A percentile compares a stretch with the other conserved stretches of the same genome.
Conservation (phyloP, 2,113 vertebrate genomes). For the Heterochromis multidens region DNA sequence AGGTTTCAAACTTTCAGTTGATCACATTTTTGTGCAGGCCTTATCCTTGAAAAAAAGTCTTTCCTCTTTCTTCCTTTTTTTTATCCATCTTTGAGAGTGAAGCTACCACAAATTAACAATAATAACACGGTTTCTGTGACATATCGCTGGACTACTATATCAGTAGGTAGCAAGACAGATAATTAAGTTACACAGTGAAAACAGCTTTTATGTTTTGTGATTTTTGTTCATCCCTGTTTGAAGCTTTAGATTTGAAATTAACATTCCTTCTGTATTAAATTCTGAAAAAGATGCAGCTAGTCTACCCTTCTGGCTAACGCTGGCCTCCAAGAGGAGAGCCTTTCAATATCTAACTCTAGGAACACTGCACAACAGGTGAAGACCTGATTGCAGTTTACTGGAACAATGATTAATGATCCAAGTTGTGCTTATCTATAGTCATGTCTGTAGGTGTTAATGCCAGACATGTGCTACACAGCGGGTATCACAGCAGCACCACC, state of each 20-base stretch:
- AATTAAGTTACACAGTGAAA: no score
- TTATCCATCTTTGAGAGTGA: no score
- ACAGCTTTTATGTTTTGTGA: not conserved
- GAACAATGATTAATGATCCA: constrained; percentile 34
- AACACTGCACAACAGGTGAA: not conserved
- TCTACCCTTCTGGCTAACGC: not conserved
- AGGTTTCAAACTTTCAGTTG: not conserved
- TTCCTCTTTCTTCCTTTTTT: not conserved
- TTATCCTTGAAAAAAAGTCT: rapidly evolving
- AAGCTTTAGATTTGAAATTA: not conserved
- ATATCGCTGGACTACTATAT: not conserved
- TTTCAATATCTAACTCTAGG: not conserved
- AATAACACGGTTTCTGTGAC: not conserved
- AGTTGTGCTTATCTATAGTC: constrained; percentile 27
- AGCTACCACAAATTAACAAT: not conserved
- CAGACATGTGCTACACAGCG: constrained; percentile 72
- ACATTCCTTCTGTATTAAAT: not conserved
- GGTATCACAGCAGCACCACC: constrained; percentile 58
- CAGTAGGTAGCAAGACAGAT: not conserved
- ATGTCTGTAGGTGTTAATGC: constrained; percentile 56
- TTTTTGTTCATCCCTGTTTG: not conserved
- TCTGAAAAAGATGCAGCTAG: not conserved
- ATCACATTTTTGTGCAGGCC: not conserved
- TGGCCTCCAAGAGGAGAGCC: not conserved
- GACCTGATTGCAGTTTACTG: not conserved